Conservation (phyloP, 2,888 invertebrate species). For the Parnassius apollo region DNA sequence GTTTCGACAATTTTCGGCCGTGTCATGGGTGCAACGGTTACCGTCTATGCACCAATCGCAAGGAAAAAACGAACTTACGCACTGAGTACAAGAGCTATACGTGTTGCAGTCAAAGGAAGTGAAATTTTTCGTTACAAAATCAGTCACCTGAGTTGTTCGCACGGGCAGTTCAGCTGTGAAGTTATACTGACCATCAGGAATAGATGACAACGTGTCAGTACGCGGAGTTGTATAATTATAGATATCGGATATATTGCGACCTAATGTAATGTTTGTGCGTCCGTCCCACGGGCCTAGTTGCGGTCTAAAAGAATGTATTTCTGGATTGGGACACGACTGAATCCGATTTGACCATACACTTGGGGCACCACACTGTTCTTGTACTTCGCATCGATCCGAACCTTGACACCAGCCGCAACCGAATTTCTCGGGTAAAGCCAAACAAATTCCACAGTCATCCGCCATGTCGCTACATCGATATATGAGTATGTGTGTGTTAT, state of each 20-base stretch:
- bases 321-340: conserved; percentile 97
- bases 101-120: conserved; percentile 99
- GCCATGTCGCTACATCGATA: conserved; percentile 98
- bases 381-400: conserved; percentile 94
- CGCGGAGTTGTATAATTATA: conserved; percentile 92
- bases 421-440: conserved; percentile 94
- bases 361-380: conserved; percentile 91
- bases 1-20: conserved; percentile 96
- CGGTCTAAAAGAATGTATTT: conserved; percentile 92
- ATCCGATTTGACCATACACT: conserved; percentile 94
- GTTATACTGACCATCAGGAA: conserved; percentile 96
- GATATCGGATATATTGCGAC: conserved; percentile 95
- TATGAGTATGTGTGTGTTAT: conserved; percentile 96
- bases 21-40: conserved; percentile 96
- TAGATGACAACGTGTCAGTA: conserved; percentile 95
- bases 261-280: conserved; percentile 98
- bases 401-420: conserved; percentile 98
- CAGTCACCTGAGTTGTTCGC: conserved; percentile 93
- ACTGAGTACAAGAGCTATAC: conserved; percentile 97
- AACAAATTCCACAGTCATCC: conserved; percentile 97
- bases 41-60: conserved; percentile 99
- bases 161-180: conserved; percentile 97
- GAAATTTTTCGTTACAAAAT: conserved; percentile 98
- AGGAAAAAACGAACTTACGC: conserved; percentile 97
- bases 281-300: conserved; percentile 97